A percentile compares a stretch with the other conserved stretches of the same genome.
Conservation (phyloP, 1,140 invertebrate species). For the Drosophila guanche region DNA sequence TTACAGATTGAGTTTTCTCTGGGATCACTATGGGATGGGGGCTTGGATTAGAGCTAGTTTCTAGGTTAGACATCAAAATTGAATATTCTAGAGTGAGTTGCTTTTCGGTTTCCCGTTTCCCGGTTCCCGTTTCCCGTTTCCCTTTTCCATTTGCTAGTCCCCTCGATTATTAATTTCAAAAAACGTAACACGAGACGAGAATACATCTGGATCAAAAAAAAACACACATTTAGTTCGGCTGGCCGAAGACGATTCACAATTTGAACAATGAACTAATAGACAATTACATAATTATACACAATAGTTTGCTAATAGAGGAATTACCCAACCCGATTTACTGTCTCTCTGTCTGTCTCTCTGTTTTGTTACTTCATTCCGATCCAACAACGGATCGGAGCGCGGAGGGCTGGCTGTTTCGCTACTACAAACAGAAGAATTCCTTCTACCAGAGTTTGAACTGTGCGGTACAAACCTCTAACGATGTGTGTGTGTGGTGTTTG, state of each 20-base stretch:
- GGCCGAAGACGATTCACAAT: constrained; percentile 46
- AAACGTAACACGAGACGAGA: constrained; percentile 42
- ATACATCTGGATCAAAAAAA: constrained; percentile 14
- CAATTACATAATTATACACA: constrained; percentile 66
- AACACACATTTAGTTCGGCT: constrained; percentile 40
- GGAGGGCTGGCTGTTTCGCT: constrained; percentile 45
- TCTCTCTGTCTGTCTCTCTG: constrained; percentile 5
- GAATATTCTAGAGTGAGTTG: constrained; percentile 34
- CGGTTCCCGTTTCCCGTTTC: constrained; percentile 13
- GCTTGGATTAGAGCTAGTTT: constrained; percentile 14
- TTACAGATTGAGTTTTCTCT: constrained; percentile 19
- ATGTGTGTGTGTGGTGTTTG: constrained; percentile 24
- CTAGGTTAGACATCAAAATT: constrained; percentile 40
- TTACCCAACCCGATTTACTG: constrained; percentile 63
- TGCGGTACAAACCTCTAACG: constrained; percentile 55
- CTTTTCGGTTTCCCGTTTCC: constrained; percentile 18
- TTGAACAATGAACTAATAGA: constrained; percentile 70
- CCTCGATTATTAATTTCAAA: constrained; percentile 31
- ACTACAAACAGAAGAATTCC: constrained; percentile 52
- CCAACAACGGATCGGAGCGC: constrained; percentile 62
- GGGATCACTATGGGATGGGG: neutral
- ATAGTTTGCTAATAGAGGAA: constrained; percentile 63
- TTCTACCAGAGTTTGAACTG: constrained; percentile 64
- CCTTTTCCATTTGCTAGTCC: constrained; percentile 49
- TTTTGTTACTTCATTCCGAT: constrained; percentile 35